Conservation (phyloP, 2,113 vertebrate genomes). For the Solea solea region DNA sequence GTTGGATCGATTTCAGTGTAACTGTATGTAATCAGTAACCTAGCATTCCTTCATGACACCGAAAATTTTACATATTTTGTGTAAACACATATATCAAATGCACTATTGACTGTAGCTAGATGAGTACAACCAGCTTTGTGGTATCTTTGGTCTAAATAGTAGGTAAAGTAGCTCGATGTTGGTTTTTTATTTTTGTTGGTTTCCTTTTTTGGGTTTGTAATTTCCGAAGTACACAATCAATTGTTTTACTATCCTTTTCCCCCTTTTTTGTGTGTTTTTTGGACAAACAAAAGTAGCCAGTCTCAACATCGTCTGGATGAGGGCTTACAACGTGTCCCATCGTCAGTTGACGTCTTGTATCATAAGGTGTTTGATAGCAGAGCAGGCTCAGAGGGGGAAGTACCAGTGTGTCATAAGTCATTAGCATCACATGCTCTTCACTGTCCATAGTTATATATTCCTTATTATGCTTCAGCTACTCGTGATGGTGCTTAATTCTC, state of each 20-base stretch:
- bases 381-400: slow-evolving; percentile 52
- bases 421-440: slow-evolving; percentile 61
- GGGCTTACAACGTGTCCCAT: slow-evolving; percentile 63
- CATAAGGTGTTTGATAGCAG: slow-evolving; percentile 70
- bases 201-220: slow-evolving; percentile 29
- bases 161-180: slow-evolving; percentile 78
- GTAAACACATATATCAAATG: slow-evolving; percentile 82
- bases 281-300: slow-evolving; percentile 73
- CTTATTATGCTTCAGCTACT: slow-evolving; percentile 71
- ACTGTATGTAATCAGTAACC: slow-evolving; percentile 65
- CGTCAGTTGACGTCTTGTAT: slow-evolving; percentile 68
- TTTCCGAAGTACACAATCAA: slow-evolving; percentile 70
- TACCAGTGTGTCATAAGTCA: slow-evolving; percentile 62
- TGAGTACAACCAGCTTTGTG: slow-evolving; percentile 79
- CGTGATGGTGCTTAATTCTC: slow-evolving; percentile 69
- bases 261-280: slow-evolving; percentile 34
- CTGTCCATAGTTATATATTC: slow-evolving; percentile 73
- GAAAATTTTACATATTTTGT: slow-evolving; percentile 78
- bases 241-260: slow-evolving; percentile 47
- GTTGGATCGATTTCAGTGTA: slow-evolving; percentile 63
- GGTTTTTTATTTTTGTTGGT: slow-evolving; percentile 67
- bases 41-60: slow-evolving; percentile 78
- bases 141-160: slow-evolving; percentile 79
- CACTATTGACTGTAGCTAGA: slow-evolving; percentile 83
- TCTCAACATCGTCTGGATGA: slow-evolving; percentile 65